Evolutionary conservation across 2,888 invertebrate species (phyloP), one percentile per base, ranked within the genome.

Genomic region (Aporophyla lueneburgensis): DNA sequence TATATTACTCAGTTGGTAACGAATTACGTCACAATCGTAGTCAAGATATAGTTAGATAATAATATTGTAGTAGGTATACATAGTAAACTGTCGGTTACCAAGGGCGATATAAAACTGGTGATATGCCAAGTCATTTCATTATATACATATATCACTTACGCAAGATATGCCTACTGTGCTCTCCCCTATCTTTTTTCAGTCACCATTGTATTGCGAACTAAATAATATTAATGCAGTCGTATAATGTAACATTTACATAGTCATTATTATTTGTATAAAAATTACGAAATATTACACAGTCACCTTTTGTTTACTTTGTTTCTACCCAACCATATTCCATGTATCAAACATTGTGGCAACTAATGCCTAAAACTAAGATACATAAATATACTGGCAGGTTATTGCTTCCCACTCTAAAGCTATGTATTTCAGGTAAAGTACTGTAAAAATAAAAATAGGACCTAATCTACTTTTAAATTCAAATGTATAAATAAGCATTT

Each of bases 31-130:
- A 84, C 69, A 76, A 56, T 76, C 5, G 53, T 71, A 74, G 66
- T 12, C 27, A 67, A 71, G 54, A 80, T 80, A 84, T 71, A 74
- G 71, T 70, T 72, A 72, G 54, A 80, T 73, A 70, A 68, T 74
- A 33, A 33, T 33, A 33, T 33, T 33, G 33, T 33, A 72, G 74
- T 76, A 76, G 78, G 63, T 66, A 83, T 83, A 78, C 16, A 79
- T 75, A 67, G 76, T 62, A 79, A 84, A 81, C 74, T 56, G 81
- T 78, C 70, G 59, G 80, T 88, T 85, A 86, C 81, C 76, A 83
- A 86, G 84, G 85, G 79, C 88, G 75, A 66, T 76, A 82, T 74
- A 78, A 78, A 82, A 80, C 87, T 87, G 88, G 85, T 86, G 74
- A 65, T 78, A 86, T 86, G 87, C 87, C 88, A 88, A 88, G 69